These are phyloP conservation scores for Drosophila barbarae DNA, from an alignment of 2,888 invertebrate species.

Conservation along the genomic window DNA sequence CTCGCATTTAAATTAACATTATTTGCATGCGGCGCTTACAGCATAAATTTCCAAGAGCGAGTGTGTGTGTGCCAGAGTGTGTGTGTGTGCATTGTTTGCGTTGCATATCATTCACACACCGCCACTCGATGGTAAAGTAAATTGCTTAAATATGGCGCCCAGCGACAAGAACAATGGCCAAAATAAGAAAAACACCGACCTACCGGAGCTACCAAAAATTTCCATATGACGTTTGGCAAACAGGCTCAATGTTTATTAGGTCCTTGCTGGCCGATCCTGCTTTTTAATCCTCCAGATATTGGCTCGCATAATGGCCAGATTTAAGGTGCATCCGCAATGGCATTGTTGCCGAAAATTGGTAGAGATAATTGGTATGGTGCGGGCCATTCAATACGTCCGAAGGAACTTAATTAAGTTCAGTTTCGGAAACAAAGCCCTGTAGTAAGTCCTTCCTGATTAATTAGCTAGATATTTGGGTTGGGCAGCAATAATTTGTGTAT, in stretches of 20 bases:
- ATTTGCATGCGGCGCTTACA: constrained; percentile 72
- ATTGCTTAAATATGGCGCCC: constrained; percentile 37
- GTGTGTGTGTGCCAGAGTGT: constrained; percentile 9
- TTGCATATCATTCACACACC: constrained; percentile 48
- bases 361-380: constrained; percentile 4
- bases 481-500: background rate
- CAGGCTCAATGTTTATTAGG: constrained; percentile 11
- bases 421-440: background rate
- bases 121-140: constrained; percentile 41
- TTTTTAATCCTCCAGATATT: constrained; percentile 13
- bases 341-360: constrained; percentile 15
- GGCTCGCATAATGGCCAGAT: constrained; percentile 6
- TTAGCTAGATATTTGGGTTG: constrained; percentile 2
- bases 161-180: constrained; percentile 12
- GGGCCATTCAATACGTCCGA: constrained; percentile 10
- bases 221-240: constrained; percentile 20
- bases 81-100: constrained; percentile 38
- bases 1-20: constrained; percentile 71
- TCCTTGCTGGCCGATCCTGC: constrained; percentile 3
- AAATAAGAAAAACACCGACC: constrained; percentile 18
- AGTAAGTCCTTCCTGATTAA: constrained; percentile 7
- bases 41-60: constrained; percentile 58
- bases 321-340: background rate
- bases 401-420: constrained; percentile 4
- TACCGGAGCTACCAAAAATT: background rate